Base-by-base conservation (phyloP, 2,113 vertebrate species). In the Callopanchax toddi region DNA sequence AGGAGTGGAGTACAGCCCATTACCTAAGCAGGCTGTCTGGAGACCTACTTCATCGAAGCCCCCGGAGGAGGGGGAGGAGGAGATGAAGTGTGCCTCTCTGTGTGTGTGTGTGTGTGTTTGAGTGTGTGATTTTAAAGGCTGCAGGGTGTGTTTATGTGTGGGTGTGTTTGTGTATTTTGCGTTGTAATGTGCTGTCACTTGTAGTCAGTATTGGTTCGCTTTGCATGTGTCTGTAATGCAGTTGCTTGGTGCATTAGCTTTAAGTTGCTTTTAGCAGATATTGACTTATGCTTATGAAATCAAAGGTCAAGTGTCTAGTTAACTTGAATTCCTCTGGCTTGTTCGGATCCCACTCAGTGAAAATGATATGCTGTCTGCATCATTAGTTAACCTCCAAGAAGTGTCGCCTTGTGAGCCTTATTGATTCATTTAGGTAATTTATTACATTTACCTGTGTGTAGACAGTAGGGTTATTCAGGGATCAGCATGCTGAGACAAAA, bases 231-330 rank as follows among this genome's bases (percentile, higher is more conserved):
- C 52, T 25, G 21, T 48, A 39, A 25, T 39, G 26, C 20, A 45
- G 36, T 44, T 61, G 49, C 51, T 67, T 22, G 13, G 48, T 56
- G 22, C 42, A 70, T 55, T 17, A 25, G 53, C 40, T 23, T 11
- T 71, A 50, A 60, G 17, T 67, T 73, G 57, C 37, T 70, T 71
- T 64, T 36, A 71, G 53, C 44, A 69, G 36, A 56, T 79, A 79
- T 56, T 62, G 51, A 83, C 59, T 57, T 42, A 58, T 57, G 11
- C 20, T 39, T 66, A 29, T 53, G 22, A 51, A 85, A 69, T 60
- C 43, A 71, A 82, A 85, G 69, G 61, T 79, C 79, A 73, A 64
- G 21, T 21, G 43, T 37, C 43, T 67, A 43, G 32, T 78, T 81
- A 70, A 45, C 37, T 58, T 11, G 57, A 67, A 58, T 67, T 20